Conservation (phyloP, 2,888 invertebrate genomes). For the Amaurobius ferox region DNA sequence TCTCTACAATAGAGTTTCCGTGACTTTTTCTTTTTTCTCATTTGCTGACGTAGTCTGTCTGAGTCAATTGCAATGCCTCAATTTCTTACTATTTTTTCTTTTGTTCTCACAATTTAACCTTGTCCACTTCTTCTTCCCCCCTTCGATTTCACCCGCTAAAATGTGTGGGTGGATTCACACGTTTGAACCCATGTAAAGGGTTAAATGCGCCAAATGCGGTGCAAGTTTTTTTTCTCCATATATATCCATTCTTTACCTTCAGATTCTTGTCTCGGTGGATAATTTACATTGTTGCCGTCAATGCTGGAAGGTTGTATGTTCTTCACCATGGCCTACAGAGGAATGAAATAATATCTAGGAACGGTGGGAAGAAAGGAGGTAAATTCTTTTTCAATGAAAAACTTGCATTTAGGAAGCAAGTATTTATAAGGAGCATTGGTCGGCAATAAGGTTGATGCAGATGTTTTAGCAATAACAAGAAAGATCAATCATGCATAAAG, state of each 20-base stretch:
- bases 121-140: slow-evolving; percentile 20
- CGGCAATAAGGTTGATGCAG: too few species aligned
- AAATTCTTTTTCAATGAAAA: too few species aligned
- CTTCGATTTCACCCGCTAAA: background rate
- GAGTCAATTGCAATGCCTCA: slow-evolving; percentile 42
- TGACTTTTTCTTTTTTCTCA: slow-evolving; percentile 17
- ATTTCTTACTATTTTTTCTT: background rate
- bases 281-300: background rate
- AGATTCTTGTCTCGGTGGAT: background rate
- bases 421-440: too few species aligned
- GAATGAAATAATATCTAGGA: too few species aligned
- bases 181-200: slow-evolving; percentile 36
- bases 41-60: slow-evolving; percentile 19
- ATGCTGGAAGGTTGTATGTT: too few species aligned
- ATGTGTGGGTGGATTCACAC: slow-evolving; percentile 36
- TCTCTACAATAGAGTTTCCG: slow-evolving; percentile 52
- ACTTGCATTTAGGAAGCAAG: too few species aligned
- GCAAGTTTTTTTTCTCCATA: slow-evolving; percentile 18
- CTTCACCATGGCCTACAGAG: too few species aligned
- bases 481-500: too few species aligned
- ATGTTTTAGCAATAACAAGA: too few species aligned
- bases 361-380: too few species aligned
- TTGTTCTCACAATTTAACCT: slow-evolving; percentile 45
- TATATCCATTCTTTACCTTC: background rate
- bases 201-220: slow-evolving; percentile 35